These are phyloP conservation scores for Andrena bicolor DNA, from an alignment of 2,888 invertebrate species.

Conservation along the genomic window DNA sequence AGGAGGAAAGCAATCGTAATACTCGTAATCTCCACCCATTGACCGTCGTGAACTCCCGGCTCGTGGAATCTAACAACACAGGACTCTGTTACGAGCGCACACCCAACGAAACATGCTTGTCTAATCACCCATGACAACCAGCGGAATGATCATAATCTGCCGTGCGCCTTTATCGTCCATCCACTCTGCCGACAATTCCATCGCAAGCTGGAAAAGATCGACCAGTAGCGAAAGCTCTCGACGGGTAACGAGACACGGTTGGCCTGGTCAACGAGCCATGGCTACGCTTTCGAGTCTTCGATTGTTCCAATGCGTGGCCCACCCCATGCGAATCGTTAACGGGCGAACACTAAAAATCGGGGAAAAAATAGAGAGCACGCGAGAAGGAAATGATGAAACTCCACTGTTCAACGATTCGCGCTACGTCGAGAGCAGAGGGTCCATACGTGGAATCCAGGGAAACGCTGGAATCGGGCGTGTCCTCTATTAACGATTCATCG, in stretches of 20 bases:
- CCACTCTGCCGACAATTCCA: too few relatives aligned
- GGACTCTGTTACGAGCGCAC: too few relatives aligned
- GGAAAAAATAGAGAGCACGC: not conserved
- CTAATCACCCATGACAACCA: too few relatives aligned
- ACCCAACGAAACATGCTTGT: too few relatives aligned
- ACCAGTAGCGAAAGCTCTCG: not conserved
- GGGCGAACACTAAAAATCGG: too few relatives aligned
- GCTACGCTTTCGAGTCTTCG: not conserved
- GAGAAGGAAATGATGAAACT: not conserved
- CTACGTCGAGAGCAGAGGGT: not conserved
- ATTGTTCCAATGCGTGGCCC: not conserved
- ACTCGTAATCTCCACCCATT: not conserved
- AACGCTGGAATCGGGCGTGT: conserved; percentile 45
- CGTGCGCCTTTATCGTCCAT: too few relatives aligned
- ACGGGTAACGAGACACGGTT: conserved; percentile 5
- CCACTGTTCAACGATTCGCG: not conserved
- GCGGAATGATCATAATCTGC: too few relatives aligned
- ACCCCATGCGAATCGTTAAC: not conserved
- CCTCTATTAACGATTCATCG: conserved; percentile 57
- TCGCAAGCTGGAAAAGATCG: not conserved
- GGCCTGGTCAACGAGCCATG: not conserved
- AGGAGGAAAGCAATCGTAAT: conserved; percentile 2
- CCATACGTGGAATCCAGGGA: conserved; percentile 1
- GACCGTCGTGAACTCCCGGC: not conserved
- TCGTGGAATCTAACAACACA: not conserved